Evolutionary conservation across 2,113 vertebrate species (phyloP), one percentile per base, ranked within the genome.

Genomic region (Aldabrachelys gigantea): DNA sequence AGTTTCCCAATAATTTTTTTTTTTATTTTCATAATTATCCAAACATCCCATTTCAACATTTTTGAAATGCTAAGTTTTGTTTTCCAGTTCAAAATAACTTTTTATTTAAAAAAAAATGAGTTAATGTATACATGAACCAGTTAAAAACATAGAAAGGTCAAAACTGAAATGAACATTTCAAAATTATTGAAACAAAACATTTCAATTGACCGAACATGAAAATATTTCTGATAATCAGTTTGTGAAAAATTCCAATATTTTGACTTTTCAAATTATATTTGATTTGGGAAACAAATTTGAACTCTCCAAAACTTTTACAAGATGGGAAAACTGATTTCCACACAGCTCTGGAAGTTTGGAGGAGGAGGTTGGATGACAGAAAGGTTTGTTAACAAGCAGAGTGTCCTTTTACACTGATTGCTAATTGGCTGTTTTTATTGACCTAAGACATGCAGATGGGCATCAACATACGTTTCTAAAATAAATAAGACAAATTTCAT

Each of bases 351-450:
- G 6, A 65, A 65, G 59, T 31, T 17, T 65, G 31, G 59, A 65
- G 29, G 13, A 62, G 59, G 11, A 75, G 85, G 94, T 93, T 86
- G 94, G 92, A 81, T 88, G 93, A 80, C 72, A 82, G 94, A 87
- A 95, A 85, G 87, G 80, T 84, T 97, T 96, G 84, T 85, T 92
- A 65, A 35, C 86, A 80, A 97, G 91, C 87, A 91, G 78, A 41
- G 83, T 19, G 79, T 90, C 90, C 92, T 65, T 95, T 94, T 92
- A 80, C 94, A 95, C 94, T 80, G 84, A 95, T 95, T 92, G 65
- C 87, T 96, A 96, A 97, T 97, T 95, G 96, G 89, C 65, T 96
- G 95, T 62, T 96, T 97, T 97, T 96, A 97, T 96, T 97, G 94
- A 94, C 96, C 96, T 97, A 96, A 8, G 96, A 95, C 85, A 88